Evolutionary conservation across 1,140 invertebrate genomes (phyloP).

Genomic region (Heterodera carotae): DNA sequence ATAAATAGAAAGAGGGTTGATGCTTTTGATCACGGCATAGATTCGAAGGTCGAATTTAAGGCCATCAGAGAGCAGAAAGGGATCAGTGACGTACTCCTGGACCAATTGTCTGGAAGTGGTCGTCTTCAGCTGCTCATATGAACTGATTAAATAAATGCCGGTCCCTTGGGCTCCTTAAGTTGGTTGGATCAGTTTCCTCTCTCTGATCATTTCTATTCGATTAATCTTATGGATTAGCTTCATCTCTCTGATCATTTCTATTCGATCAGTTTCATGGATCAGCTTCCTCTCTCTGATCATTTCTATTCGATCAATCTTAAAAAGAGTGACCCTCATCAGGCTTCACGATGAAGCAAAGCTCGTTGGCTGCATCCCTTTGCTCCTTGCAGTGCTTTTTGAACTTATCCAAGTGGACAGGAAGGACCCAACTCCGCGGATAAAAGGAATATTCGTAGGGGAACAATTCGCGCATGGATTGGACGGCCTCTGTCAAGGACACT

Average conservation of each 20-base stretch:
- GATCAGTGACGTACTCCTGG: slow-evolving; percentile 68
- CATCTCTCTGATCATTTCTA: background rate
- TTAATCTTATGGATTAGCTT: background rate
- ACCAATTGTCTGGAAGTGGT: slow-evolving; percentile 63
- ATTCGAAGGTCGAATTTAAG: slow-evolving; percentile 70
- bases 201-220: background rate
- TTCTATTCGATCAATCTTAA: background rate
- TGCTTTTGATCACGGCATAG: slow-evolving; percentile 68
- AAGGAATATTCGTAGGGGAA: slow-evolving; percentile 69
- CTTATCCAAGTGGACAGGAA: slow-evolving; percentile 68
- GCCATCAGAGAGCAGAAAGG: slow-evolving; percentile 67
- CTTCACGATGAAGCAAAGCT: slow-evolving; percentile 69
- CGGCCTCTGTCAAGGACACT: slow-evolving; percentile 67
- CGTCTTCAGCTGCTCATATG: slow-evolving; percentile 65
- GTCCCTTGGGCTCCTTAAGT: slow-evolving; percentile 69
- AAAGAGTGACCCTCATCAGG: slow-evolving; percentile 66
- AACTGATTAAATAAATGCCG: slow-evolving; percentile 69
- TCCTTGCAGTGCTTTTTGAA: slow-evolving; percentile 59
- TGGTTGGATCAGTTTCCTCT: background rate
- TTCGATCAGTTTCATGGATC: background rate
- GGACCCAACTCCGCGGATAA: slow-evolving; percentile 69
- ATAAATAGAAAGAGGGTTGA: slow-evolving; percentile 69
- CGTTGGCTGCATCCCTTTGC: slow-evolving; percentile 47
- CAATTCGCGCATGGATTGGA: slow-evolving; percentile 67
- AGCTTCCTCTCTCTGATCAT: background rate